Percentiles rank a stretch among this genome's conserved stretches.
phyloP scores from a whole-genome alignment of 2,113 vertebrate species.

The Urocolius indicus region DNA sequence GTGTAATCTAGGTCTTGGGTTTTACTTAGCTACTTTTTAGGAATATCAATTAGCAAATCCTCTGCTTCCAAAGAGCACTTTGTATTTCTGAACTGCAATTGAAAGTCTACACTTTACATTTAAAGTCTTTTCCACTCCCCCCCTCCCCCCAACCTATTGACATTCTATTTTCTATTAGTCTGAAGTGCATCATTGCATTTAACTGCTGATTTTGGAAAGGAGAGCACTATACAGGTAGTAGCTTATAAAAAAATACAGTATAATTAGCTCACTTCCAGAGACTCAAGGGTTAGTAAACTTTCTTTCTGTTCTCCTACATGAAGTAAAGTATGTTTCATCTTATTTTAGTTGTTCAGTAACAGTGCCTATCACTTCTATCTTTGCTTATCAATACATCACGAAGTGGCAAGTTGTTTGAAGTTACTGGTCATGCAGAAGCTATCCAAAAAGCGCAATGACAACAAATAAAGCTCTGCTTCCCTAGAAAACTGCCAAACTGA shows the following conservation, averaged over 20 bases:
- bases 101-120: not conserved
- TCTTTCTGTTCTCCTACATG: not conserved
- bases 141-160: not conserved
- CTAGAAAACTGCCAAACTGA: not conserved
- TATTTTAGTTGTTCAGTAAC: not conserved
- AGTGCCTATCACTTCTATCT: not conserved
- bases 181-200: conserved; percentile 7
- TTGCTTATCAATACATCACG: not conserved
- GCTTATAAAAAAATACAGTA: not conserved
- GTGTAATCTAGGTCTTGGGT: not conserved
- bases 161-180: not conserved
- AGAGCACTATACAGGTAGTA: not conserved
- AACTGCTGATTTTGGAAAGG: conserved; percentile 18
- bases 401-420: not conserved
- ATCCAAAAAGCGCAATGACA: not conserved
- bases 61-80: not conserved
- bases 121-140: not conserved
- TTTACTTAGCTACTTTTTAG: not conserved
- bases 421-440: not conserved
- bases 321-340: not conserved
- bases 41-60: not conserved
- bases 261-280: not conserved
- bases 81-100: not conserved
- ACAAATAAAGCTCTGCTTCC: not conserved
- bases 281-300: not conserved